phyloP scores from a whole-genome alignment of 2,113 vertebrate genomes.

The Pampusana beccarii region DNA sequence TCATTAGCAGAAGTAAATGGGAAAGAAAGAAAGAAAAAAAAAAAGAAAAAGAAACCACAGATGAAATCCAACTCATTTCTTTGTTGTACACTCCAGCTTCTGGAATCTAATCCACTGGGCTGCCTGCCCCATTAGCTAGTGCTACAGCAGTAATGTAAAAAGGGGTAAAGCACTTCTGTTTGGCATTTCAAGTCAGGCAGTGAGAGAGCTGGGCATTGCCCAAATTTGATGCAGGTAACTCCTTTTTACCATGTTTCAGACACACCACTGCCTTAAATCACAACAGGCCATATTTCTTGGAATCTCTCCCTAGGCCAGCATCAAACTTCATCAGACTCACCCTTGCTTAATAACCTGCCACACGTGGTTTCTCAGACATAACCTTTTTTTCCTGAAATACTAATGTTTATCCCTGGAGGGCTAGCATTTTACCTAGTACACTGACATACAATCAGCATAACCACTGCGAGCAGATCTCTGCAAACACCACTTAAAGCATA shows the following conservation, averaged over 20 bases:
- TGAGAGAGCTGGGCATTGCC: not conserved
- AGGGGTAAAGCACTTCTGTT: not conserved
- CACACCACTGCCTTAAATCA: not conserved
- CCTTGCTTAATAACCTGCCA: not conserved
- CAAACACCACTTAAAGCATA: not conserved
- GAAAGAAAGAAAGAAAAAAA: not conserved
- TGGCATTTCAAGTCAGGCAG: not conserved
- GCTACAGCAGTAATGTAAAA: not conserved
- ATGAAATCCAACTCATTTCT: not conserved
- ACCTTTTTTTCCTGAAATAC: not conserved
- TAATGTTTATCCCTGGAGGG: not conserved
- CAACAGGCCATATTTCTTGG: not conserved
- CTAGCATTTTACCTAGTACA: not conserved
- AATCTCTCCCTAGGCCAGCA: not conserved
- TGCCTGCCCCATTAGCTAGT: not conserved
- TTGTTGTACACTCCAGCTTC: not conserved
- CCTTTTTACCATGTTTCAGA: not conserved
- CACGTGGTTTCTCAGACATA: not conserved
- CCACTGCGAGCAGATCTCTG: not conserved
- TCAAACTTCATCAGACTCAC: not conserved
- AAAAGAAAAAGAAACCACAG: too few relatives aligned
- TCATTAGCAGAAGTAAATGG: not conserved
- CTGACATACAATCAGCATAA: not conserved
- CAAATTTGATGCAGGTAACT: not conserved
- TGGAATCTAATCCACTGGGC: not conserved